Evolutionary conservation across 2,797 vertebrate species (phyloP), one percentile per base, ranked within the genome.

Genomic region (Sebastes alutus): DNA sequence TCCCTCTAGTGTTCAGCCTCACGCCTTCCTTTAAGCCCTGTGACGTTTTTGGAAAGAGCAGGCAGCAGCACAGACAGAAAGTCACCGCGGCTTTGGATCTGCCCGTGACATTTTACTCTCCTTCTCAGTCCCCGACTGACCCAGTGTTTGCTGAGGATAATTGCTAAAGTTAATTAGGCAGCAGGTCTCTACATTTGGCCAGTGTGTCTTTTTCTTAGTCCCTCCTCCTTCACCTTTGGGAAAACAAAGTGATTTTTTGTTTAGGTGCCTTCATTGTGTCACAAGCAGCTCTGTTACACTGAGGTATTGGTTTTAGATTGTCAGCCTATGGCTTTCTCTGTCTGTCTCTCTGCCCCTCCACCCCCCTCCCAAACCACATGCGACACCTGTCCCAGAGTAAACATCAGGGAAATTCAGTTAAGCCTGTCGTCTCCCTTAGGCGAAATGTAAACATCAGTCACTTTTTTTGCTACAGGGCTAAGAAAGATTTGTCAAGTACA

Each of bases 381-480:
- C 75, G 74, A 85, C 87, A 88, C 87, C 79, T 88, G 81, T 75
- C 83, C 68, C 83, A 89, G 56, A 89, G 88, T 87, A 93, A 94
- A 94, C 89, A 93, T 80, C 70, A 75, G 66, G 20, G 49, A 64
- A 66, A 85, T 80, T 75, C 63, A 65, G 25, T 68, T 87, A 75
- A 88, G 65, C 77, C 59, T 22, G 72, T 81, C 8, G 7, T 78
- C 68, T 76, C 58, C 72, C 60, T 35, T 1, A 18, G 62, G 59
- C 46, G 7, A 68, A 87, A 80, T 83, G 82, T 84, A 87, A 89
- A 92, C 74, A 81, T 20, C 12, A 59, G 73, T 68, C 52, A 8
- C 58, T 80, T 38, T 65, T 32, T 73, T 63, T 49, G 54, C 66
- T 55, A 7, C 25, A 13, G 56, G 25, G 30, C 7, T 20, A 78